Base-by-base conservation (phyloP, 2,113 vertebrate genomes). In the Hypomesus transpacificus region DNA sequence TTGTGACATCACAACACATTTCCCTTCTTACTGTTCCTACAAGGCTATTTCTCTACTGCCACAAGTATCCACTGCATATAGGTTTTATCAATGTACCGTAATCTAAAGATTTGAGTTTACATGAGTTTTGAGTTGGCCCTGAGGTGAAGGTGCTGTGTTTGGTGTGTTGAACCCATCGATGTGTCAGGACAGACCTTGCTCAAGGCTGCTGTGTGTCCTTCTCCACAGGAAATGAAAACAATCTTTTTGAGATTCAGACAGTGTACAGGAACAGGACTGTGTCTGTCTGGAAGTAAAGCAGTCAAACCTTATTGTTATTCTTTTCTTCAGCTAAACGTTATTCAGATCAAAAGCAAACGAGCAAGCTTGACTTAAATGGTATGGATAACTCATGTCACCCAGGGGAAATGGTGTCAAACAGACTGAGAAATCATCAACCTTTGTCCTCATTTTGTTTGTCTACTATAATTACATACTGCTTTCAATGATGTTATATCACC, bases 141-240 rank as follows among this genome's bases (percentile, higher is more conserved):
- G 24, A 34, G 31, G 31, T 34, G 31, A 1, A 34, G 31, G 31
- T 95, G 1, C 94, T 95, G 72, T 95, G 85, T 68, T 93, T 90
- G 76, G 94, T 94, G 75, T 94, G 95, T 67, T 96, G 94, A 85
- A 94, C 93, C 83, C 93, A 94, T 86, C 94, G 94, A 90, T 94
- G 95, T 74, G 92, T 93, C 80, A 96, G 89, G 80, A 93, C 90
- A 87, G 92, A 98, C 97, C 94, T 99, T 99, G 69, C 96, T 99
- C 63, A 97, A 86, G 20, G 94, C 93, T 39, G 95, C 95, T 0
- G 95, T 97, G 61, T 97, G 95, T 3, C 95, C 94, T 51, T 94
- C 93, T 68, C 95, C 95, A 89, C 97, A 99, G 84, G 95, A 95
- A 85, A 99, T 96, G 82, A 97, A 96, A 75, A 98, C 96, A 8